phyloP scores from a whole-genome alignment of 1,140 invertebrate species.

The Drosophila tsacasi region DNA sequence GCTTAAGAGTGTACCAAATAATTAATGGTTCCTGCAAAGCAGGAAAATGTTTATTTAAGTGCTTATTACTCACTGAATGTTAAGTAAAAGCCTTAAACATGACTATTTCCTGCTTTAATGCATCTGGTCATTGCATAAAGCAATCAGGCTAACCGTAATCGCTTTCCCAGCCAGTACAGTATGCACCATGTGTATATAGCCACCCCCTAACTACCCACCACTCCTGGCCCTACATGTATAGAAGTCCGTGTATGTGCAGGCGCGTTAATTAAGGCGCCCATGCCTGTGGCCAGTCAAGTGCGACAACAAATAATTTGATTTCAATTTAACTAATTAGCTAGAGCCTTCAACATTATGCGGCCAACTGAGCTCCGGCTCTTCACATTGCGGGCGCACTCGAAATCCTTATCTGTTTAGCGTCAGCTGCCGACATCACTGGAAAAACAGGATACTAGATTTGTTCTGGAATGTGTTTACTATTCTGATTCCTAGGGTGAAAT shows the following conservation, averaged over 20 bases:
- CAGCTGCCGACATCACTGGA: constrained; percentile 53
- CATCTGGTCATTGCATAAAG: constrained; percentile 15
- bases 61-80: not conserved
- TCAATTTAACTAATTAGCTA: constrained; percentile 84
- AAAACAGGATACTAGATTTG: not conserved
- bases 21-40: not conserved
- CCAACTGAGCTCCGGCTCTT: constrained; percentile 32
- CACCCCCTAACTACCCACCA: not conserved
- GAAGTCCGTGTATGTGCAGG: constrained; percentile 37
- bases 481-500: not conserved
- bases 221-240: not conserved
- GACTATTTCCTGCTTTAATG: not conserved
- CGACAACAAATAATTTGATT: constrained; percentile 85
- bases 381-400: constrained; percentile 52
- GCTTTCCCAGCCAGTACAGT: constrained; percentile 27
- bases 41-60: not conserved
- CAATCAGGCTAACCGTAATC: constrained; percentile 58
- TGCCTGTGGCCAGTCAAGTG: constrained; percentile 82
- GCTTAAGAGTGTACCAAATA: too few relatives aligned
- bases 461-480: not conserved
- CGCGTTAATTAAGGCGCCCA: constrained; percentile 83
- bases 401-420: constrained; percentile 76
- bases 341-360: constrained; percentile 72
- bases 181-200: constrained; percentile 14
- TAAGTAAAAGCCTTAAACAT: not conserved